Evolutionary conservation across 1,140 invertebrate species (phyloP).

Genomic region (Alviniconcha marisindica): DNA sequence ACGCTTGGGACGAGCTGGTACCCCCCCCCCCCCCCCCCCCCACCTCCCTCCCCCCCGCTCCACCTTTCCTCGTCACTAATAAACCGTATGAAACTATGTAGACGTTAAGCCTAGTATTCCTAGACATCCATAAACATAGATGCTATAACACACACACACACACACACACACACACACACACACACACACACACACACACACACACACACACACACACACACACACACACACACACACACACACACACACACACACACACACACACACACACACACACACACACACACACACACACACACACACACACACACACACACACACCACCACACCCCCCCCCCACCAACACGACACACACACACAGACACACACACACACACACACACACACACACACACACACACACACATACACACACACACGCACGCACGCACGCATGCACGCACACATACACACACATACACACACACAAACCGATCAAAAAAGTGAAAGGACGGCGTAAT

Average conservation of each 20-base stretch:
- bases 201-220: conserved; percentile 7
- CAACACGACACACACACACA: neutral
- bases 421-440: no score
- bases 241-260: conserved; percentile 17
- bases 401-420: no score
- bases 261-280: conserved; percentile 3
- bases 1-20: no score
- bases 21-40: no score
- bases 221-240: conserved; percentile 7
- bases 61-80: no score
- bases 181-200: neutral
- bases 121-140: neutral
- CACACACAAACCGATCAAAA: no score
- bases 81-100: no score
- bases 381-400: no score
- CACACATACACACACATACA: no score
- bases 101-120: no score
- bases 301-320: conserved; percentile 3
- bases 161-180: neutral
- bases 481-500: no score
- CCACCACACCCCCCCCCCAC: neutral
- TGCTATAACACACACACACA: neutral
- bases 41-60: no score
- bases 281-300: conserved; percentile 14
- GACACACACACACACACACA: neutral